Evolutionary conservation across 2,797 vertebrate species (phyloP).

Genomic region (Hippoglossus hippoglossus): DNA sequence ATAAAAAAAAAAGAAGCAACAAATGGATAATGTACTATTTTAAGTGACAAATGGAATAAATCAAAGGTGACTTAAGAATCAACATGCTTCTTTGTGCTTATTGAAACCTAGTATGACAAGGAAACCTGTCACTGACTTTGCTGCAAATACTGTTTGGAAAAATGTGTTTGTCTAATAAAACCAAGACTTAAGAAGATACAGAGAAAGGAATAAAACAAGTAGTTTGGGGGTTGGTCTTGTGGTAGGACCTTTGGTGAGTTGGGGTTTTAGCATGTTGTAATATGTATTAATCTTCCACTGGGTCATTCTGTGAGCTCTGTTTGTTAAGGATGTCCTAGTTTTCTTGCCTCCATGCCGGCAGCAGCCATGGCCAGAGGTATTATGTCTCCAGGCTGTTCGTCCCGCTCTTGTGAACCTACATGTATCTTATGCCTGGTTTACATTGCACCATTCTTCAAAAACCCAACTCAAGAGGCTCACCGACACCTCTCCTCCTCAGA

Average conservation of each 20-base stretch:
- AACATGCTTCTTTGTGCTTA: constrained; percentile 11
- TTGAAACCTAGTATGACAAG: neutral
- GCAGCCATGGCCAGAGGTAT: neutral
- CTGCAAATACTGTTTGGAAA: neutral
- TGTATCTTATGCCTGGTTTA: too few species aligned
- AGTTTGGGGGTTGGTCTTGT: too few species aligned
- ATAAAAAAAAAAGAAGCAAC: constrained; percentile 57
- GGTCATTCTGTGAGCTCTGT: constrained; percentile 8
- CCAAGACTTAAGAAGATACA: too few species aligned
- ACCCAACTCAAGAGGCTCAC: too few species aligned
- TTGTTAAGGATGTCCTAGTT: constrained; percentile 26
- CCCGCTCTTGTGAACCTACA: neutral
- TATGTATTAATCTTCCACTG: constrained; percentile 23
- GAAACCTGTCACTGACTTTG: constrained; percentile 13
- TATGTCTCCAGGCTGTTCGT: neutral
- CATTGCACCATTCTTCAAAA: too few species aligned
- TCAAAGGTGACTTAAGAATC: constrained; percentile 55
- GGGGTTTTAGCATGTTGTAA: constrained; percentile 5
- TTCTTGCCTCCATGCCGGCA: neutral
- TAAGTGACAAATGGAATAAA: constrained; percentile 70
- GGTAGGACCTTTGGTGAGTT: too few species aligned
- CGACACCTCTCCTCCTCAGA: too few species aligned
- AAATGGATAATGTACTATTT: constrained; percentile 62
- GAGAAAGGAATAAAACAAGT: too few species aligned
- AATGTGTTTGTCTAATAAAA: neutral